Conservation (phyloP, 2,113 vertebrate species). For the Coptodon bakossiorum region DNA sequence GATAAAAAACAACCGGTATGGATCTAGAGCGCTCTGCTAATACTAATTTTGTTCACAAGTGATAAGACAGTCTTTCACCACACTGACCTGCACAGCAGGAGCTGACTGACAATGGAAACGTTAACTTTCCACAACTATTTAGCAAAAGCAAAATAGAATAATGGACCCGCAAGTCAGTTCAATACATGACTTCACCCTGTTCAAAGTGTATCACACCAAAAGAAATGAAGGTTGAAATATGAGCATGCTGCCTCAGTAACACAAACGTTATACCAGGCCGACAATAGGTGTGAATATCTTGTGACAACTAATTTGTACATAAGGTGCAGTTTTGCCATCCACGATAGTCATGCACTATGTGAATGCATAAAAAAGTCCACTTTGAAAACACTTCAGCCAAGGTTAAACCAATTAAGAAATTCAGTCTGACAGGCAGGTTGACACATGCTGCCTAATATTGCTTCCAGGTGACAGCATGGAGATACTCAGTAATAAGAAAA, state of each 20-base stretch:
- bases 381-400: neutral
- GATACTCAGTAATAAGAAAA: neutral
- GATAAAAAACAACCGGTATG: too few relatives aligned
- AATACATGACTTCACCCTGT: neutral
- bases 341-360: neutral
- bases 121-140: neutral
- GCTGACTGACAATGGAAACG: neutral
- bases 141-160: neutral
- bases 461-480: neutral
- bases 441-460: neutral
- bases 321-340: neutral
- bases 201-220: neutral
- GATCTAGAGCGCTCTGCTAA: too few relatives aligned
- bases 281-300: neutral
- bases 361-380: neutral
- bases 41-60: neutral
- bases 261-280: neutral
- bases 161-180: accelerated
- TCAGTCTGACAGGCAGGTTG: neutral
- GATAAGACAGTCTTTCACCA: neutral
- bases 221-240: neutral
- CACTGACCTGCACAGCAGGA: neutral
- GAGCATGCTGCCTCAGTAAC: neutral
- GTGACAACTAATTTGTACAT: neutral
- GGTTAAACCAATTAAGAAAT: neutral